Evolutionary conservation across 2,797 vertebrate genomes (phyloP).

Genomic region (Anolis apletophallus): DNA sequence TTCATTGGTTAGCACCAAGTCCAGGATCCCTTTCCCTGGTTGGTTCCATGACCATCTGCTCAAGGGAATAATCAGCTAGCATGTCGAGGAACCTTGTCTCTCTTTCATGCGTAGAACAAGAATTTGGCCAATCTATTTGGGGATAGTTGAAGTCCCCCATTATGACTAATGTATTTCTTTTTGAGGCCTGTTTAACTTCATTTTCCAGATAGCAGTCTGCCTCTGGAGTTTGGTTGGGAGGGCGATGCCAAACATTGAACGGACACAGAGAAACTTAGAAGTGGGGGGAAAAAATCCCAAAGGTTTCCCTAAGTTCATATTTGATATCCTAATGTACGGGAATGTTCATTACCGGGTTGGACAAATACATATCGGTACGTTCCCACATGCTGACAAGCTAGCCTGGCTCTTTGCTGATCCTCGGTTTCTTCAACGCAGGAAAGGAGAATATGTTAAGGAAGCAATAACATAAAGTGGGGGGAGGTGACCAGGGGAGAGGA

Average conservation of each 20-base stretch:
- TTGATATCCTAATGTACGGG: constrained; percentile 15
- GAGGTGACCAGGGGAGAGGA: background rate
- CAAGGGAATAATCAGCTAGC: too few species aligned
- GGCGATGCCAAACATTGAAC: background rate
- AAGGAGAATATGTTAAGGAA: accelerated
- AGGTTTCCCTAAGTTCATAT: constrained; percentile 14
- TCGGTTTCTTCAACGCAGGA: background rate
- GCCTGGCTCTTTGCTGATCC: background rate
- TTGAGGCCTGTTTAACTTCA: too few species aligned
- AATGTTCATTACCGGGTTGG: background rate
- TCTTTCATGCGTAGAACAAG: too few species aligned
- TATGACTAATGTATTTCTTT: too few species aligned
- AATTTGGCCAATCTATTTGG: too few species aligned
- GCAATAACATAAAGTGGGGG: background rate
- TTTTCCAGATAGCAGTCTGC: too few species aligned
- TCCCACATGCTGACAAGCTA: background rate
- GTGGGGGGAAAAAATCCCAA: background rate
- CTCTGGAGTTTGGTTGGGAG: too few species aligned
- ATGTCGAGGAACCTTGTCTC: too few species aligned
- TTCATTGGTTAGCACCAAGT: too few species aligned
- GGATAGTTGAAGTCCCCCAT: too few species aligned
- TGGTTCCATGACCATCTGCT: too few species aligned
- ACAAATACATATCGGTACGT: background rate
- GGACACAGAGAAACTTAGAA: background rate
- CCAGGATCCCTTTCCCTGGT: too few species aligned